Evolutionary conservation across 2,797 vertebrate genomes (phyloP), one percentile per base, ranked within the genome.

Genomic region (Intellagama lesueurii): DNA sequence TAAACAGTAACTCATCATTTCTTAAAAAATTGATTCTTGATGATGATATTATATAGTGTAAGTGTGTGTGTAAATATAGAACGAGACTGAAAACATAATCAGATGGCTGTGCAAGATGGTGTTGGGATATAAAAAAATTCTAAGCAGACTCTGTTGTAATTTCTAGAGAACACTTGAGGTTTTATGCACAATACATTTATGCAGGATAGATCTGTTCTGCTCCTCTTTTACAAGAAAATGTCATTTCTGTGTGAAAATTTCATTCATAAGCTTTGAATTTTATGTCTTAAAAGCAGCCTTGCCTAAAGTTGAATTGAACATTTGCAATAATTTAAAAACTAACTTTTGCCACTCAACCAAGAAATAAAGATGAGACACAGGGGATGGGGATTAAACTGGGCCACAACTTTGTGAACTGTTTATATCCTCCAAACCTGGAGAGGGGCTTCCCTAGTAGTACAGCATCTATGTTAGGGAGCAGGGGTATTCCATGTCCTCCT

Each of bases 41-140:
- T 89, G 4, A n/a, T 88, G 30, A 86, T 30, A 73, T 90, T 84
- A 88, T 44, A 81, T 75, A 22, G 35, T 32, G 3, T 77, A 30
- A 83, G 85, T 86, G 60, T 91, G 81, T 86, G 60, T 91, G 75
- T 52, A 77, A 76, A 89, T 81, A 82, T 44, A 82, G 5, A 49
- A 8, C 28, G 80, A 17, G 8, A 52, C 64, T 85, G 83, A 47
- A 68, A 44, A 88, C 49, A 77, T 68, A 16, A 83, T 88, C 68
- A n/a, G 88, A 80, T 86, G 56, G 52, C 0, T 81, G 2, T n/a
- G 28, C 64, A 22, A 90, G 56, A 87, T 75, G n/a, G 0, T 82
- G 40, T 86, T 90, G 88, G 9, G 40, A 90, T 1, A n/a, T 12
- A 1, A 5, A n/a, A 24, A 68, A n/a, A 84, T 3, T 66, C 16